Evolutionary conservation across 92 coral and sea anemone species (phyloP), one percentile per base, ranked within the genome.

Genomic region (Actinernus sp.): DNA sequence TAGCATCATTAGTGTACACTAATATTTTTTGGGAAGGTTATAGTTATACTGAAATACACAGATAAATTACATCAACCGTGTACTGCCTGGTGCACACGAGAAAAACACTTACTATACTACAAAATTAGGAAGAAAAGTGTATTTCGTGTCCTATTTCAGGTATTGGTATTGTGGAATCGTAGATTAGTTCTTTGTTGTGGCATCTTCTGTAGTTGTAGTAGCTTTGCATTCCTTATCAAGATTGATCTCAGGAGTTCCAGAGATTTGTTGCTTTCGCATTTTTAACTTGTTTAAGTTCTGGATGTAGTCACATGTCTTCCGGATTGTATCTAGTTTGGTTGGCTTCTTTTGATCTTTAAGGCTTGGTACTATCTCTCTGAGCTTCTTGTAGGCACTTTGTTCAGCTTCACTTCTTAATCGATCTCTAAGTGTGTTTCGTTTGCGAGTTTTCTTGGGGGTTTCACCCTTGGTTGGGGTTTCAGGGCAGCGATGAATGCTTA

Each of bases 281-380:
- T 59, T 31, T 27, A 87, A 48, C 21, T 76, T 85, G 22, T 92
- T 49, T 4, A 92, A 59, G 57, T 56, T 54, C 32, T 74, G 66
- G 1, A 92, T 92, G 65, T 89, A 92, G 68, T 74, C 58, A 51
- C 87, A 70, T 0, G 97, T 89, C 26, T 92, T 65, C 6, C 78
- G 75, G 10, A 92, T 74, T 27, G 94, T 92, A 28, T 92, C 89
- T 0, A 92, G 68, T 49, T 92, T 92, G 1, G 97, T 92, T 0
- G 83, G 85, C 51, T 83, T 53, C 61, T 84, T 92, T 10, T 13
- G 30, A 0, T 43, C 73, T n/a, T 49, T 31, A n/a, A 92, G 58
- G 4, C 85, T 37, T 0, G 97, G 97, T 1, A 92, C 80, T 7
- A 92, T 75, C 30, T 84, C 87, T 45, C 93, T 72, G 0, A 92